These are phyloP conservation scores for Nemotelus pantherinus DNA, from an alignment of 2,888 invertebrate species.

Conservation along the genomic window DNA sequence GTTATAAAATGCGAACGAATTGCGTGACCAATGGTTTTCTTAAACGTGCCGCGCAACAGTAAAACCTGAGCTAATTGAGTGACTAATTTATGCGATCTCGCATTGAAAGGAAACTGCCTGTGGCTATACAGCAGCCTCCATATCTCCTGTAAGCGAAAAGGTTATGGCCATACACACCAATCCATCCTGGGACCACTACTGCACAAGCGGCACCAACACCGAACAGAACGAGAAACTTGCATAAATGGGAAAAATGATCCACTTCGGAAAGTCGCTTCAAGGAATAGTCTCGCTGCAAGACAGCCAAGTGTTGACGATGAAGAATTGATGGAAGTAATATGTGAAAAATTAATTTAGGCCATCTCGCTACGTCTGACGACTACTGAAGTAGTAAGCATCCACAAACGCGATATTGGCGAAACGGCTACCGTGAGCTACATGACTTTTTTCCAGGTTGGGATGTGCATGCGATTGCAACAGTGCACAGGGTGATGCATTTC, in stretches of 20 bases:
- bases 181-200: constrained; percentile 25
- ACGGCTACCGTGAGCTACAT: constrained; percentile 12
- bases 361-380: not conserved
- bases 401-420: not conserved
- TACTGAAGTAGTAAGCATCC: not conserved
- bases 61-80: constrained; percentile 48
- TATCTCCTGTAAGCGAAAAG: not conserved
- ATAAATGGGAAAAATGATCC: not conserved
- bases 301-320: constrained; percentile 22
- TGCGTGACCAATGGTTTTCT: constrained; percentile 47
- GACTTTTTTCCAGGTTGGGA: not conserved
- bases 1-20: constrained; percentile 37
- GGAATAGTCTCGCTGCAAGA: constrained; percentile 25
- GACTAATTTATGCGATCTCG: constrained; percentile 47
- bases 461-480: not conserved
- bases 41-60: constrained; percentile 46
- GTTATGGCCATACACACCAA: constrained; percentile 2
- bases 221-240: constrained; percentile 17
- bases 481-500: not conserved
- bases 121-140: constrained; percentile 10
- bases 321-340: constrained; percentile 21
- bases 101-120: constrained; percentile 39
- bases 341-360: constrained; percentile 19
- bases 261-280: constrained; percentile 6
- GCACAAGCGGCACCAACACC: not conserved